Evolutionary conservation across 2,113 vertebrate species (phyloP).

Genomic region (Anas platyrhynchos): DNA sequence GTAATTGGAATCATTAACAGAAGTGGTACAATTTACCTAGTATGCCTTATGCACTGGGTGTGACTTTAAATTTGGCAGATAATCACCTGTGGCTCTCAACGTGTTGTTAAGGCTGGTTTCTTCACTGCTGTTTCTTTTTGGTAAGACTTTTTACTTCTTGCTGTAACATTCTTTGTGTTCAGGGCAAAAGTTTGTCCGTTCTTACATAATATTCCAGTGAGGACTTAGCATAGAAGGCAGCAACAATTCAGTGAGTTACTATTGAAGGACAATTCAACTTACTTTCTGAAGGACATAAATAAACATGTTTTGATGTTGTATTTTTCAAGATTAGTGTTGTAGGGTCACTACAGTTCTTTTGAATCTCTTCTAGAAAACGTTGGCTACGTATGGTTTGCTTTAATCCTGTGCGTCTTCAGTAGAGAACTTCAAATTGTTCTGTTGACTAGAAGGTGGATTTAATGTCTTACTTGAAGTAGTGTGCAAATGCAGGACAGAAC

Average conservation of each 20-base stretch:
- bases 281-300: not conserved
- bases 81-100: not conserved
- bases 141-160: not conserved
- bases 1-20: not conserved
- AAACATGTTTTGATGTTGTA: not conserved
- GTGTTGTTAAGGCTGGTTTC: not conserved
- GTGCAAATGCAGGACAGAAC: not conserved
- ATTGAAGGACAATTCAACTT: no score
- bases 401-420: not conserved
- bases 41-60: not conserved
- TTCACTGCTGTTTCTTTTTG: rapidly evolving
- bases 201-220: rapidly evolving
- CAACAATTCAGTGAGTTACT: not conserved
- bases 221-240: not conserved
- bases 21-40: not conserved
- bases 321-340: not conserved
- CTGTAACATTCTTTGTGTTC: not conserved
- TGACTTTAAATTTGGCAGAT: not conserved
- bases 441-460: conserved; percentile 29
- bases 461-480: not conserved
- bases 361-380: not conserved
- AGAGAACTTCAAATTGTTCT: not conserved
- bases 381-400: not conserved
- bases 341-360: not conserved
- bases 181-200: not conserved